A percentile compares a stretch with the other conserved stretches of the same genome.
phyloP scores from a whole-genome alignment of 2,888 invertebrate genomes.

The Caenorhabditis doughertyi region DNA sequence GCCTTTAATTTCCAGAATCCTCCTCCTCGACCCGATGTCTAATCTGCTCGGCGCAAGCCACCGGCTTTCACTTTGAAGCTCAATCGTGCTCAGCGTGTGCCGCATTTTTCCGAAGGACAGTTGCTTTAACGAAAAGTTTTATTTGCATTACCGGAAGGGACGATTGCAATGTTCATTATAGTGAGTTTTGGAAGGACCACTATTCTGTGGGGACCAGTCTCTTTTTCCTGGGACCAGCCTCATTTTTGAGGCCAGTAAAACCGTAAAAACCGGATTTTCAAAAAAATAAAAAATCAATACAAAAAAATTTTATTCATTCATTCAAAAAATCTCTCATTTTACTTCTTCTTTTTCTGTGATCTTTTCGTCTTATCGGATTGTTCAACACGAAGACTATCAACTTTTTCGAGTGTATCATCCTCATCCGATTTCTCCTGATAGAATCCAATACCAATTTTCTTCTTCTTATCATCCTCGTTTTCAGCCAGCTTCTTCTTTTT shows the following conservation, averaged over 20 bases:
- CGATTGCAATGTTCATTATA: conserved; percentile 73
- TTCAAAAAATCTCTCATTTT: no score
- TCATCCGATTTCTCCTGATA: conserved; percentile 69
- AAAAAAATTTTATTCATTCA: no score
- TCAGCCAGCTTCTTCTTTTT: conserved; percentile 55
- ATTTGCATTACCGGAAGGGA: conserved; percentile 71
- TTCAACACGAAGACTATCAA: conserved; percentile 63
- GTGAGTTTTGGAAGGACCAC: no score
- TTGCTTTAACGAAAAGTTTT: conserved; percentile 74
- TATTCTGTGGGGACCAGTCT: no score
- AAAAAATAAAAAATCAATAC: no score
- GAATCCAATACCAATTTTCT: conserved; percentile 69
- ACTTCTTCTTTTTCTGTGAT: conserved; percentile 54
- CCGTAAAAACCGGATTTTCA: no score
- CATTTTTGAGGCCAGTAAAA: no score
- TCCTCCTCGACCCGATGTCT: conserved; percentile 57
- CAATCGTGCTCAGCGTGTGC: conserved; percentile 80
- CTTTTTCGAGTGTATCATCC: conserved; percentile 67
- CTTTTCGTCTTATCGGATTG: conserved; percentile 57
- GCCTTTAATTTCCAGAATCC: conserved; percentile 2
- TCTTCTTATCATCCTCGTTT: conserved; percentile 62
- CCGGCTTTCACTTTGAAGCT: conserved; percentile 81
- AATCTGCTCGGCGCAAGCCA: conserved; percentile 78
- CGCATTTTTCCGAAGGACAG: conserved; percentile 80
- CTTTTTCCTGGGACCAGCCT: no score